A percentile compares a stretch with the other conserved stretches of the same genome.
Evolutionary conservation across 2,888 invertebrate genomes (phyloP).

Genomic region (Phalera bucephala): DNA sequence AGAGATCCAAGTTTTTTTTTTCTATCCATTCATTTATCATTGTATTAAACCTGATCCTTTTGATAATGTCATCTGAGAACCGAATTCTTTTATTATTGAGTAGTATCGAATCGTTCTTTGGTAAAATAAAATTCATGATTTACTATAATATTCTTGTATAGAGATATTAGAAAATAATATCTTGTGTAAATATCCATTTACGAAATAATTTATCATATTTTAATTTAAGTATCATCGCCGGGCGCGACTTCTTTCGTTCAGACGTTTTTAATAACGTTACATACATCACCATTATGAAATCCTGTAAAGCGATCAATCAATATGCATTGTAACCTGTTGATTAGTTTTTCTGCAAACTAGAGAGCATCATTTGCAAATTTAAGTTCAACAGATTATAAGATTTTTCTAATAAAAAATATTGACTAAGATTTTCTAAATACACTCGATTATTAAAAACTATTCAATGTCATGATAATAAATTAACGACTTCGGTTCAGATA

Average conservation of each 20-base stretch:
- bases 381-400: neutral
- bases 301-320: neutral
- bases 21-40: slow-evolving; percentile 6
- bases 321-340: neutral
- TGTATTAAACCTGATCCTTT: slow-evolving; percentile 26
- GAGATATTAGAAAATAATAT: slow-evolving; percentile 16
- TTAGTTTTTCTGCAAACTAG: neutral
- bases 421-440: neutral
- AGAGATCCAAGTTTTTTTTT: too few species aligned
- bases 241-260: neutral
- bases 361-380: neutral
- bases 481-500: neutral
- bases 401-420: neutral
- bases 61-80: slow-evolving; percentile 19
- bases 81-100: slow-evolving; percentile 26
- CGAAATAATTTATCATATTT: neutral
- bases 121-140: slow-evolving; percentile 33
- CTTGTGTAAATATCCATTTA: neutral
- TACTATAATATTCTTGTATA: slow-evolving; percentile 19
- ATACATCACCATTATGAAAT: neutral
- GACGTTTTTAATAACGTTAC: neutral
- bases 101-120: slow-evolving; percentile 24
- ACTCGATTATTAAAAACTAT: neutral
- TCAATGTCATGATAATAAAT: slow-evolving; percentile 3
- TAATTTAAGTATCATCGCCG: neutral